Percentiles rank a stretch among this genome's conserved stretches.
These are phyloP conservation scores for Pegoplata infirma DNA, from an alignment of 2,888 invertebrate genomes.

Conservation along the genomic window DNA sequence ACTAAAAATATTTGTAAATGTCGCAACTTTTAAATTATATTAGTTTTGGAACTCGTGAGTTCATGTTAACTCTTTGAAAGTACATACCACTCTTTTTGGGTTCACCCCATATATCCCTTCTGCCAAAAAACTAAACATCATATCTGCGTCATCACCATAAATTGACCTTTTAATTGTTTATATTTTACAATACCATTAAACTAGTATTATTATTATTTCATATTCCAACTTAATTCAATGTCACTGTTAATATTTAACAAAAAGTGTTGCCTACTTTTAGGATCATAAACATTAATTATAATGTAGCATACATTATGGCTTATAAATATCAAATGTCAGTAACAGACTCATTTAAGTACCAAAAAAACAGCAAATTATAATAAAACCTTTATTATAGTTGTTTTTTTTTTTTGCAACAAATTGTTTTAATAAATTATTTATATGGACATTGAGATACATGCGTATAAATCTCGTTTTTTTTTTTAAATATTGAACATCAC, in stretches of 20 bases:
- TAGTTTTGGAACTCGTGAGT: no score
- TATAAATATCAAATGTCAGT: conserved; percentile 46
- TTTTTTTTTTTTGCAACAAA: conserved; percentile 2
- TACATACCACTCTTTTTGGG: no score
- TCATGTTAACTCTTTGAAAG: no score
- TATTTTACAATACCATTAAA: no score
- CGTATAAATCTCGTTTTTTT: no score
- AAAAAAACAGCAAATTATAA: neutral
- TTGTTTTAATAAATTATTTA: conserved; percentile 23
- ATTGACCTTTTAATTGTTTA: no score
- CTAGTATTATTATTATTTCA: no score
- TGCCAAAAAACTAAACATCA: no score
- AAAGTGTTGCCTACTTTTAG: neutral
- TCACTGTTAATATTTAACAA: neutral
- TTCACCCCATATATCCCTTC: no score
- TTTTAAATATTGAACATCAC: conserved; percentile 27
- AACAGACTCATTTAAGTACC: conserved; percentile 12
- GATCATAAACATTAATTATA: conserved; percentile 18
- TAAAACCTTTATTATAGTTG: neutral
- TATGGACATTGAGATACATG: neutral
- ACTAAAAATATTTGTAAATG: no score
- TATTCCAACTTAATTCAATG: neutral
- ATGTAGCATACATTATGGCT: conserved; percentile 34
- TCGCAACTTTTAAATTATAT: no score
- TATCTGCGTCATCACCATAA: no score